Base-by-base conservation (phyloP, 2,113 vertebrate species). In the Pomatostomus ruficeps region DNA sequence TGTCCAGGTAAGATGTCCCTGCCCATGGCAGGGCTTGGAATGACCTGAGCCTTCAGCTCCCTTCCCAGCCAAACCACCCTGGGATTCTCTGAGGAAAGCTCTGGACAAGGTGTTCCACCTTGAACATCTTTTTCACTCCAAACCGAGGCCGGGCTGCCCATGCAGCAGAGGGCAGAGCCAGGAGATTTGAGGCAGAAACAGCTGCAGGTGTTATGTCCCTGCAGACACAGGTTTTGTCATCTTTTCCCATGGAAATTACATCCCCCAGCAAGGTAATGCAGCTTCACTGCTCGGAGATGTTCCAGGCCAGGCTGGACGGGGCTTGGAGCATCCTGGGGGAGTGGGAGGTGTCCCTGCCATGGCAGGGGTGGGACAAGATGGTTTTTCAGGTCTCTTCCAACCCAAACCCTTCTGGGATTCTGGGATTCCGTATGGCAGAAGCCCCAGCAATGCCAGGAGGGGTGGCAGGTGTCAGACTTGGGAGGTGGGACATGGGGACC, bases 401-500 rank as follows among this genome's bases (percentile, higher is more conserved):
- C 55, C 13, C 74, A 46, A 55, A 25, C 48, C 18, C 2, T 10
- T 14, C 29, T 12, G 57, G n/a, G 36, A 52, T 42, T 40, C 57
- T 33, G 58, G 42, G 33, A 19, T 16, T 29, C n/a, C n/a, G n/a
- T 6, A 18, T 19, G 36, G 33, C 19, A 55, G 16, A 22, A 65
- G 14, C 6, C 14, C n/a, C 17, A 70, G 29, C 5, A 9, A 2
- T 6, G 15, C 42, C 4, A 1, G 29, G 16, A 70, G 24, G 12
- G 19, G 29, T 2, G 23, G 20, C 59, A 68, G 79, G 16, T 18
- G 8, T 33, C 77, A 63, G 24, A 25, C 15, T 5, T 2, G 8
- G 1, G 1, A n/a, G 29, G 3, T 11, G 10, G 46, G 29, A 61
- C n/a, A 18, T 1, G 17, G 49, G 24, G 7, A 15, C 10, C 0